phyloP scores from a whole-genome alignment of 2,888 invertebrate genomes.

The Heliothis peltigera region DNA sequence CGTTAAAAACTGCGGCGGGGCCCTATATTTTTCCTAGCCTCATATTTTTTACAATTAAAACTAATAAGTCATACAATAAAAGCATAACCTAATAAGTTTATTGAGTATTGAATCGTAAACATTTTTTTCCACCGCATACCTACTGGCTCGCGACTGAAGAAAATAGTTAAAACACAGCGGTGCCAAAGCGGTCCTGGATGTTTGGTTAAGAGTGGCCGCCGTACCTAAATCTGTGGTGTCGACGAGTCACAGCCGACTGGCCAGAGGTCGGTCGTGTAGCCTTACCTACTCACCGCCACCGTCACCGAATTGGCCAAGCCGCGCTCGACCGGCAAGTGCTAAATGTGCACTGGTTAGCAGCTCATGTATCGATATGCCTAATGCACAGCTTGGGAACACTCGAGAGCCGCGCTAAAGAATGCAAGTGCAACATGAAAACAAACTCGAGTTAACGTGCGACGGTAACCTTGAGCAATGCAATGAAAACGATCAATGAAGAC shows the following conservation, averaged over 20 bases:
- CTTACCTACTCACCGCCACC: constrained; percentile 56
- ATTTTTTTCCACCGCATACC: too few relatives aligned
- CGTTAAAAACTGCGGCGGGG: background rate
- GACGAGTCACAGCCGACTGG: constrained; percentile 55
- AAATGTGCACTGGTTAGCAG: constrained; percentile 68
- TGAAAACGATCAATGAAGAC: constrained; percentile 50
- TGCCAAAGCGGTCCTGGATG: constrained; percentile 13
- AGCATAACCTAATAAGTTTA: too few relatives aligned
- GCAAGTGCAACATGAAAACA: constrained; percentile 17
- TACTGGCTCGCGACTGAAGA: constrained; percentile 9
- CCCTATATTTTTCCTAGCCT: too few relatives aligned
- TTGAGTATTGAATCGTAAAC: too few relatives aligned
- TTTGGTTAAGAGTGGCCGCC: background rate
- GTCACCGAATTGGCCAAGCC: constrained; percentile 56
- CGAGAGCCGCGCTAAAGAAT: constrained; percentile 9
- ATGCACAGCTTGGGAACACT: constrained; percentile 28
- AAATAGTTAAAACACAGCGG: background rate
- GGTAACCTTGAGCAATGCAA: constrained; percentile 50
- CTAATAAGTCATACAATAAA: too few relatives aligned
- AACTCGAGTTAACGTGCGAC: constrained; percentile 16
- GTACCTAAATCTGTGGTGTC: constrained; percentile 29
- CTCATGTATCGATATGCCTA: constrained; percentile 49
- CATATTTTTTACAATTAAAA: too few relatives aligned
- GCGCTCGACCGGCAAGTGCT: constrained; percentile 64
- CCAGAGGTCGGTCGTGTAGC: constrained; percentile 44